A percentile compares a stretch with the other conserved stretches of the same genome.
phyloP scores from a whole-genome alignment of 2,888 invertebrate species.

The Deilephila elpenor region DNA sequence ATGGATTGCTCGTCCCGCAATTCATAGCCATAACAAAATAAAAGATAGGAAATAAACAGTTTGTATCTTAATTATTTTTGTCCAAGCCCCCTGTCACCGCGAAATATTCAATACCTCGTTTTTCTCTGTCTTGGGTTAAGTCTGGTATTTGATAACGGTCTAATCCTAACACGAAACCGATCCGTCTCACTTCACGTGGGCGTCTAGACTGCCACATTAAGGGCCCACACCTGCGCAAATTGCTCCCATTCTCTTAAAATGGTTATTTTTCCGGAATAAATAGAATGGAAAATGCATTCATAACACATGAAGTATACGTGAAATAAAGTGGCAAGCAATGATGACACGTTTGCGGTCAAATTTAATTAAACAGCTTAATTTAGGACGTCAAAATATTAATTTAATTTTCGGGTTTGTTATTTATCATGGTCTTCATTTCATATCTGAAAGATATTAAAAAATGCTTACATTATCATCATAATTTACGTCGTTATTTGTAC shows the following conservation, averaged over 20 bases:
- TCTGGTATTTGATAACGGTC: background rate
- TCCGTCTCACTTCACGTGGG: background rate
- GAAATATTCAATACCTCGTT: background rate
- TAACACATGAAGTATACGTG: background rate
- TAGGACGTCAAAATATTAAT: no score
- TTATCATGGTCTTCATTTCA: no score
- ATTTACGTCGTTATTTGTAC: no score
- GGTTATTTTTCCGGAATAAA: background rate
- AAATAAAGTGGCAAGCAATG: background rate
- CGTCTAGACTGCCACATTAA: background rate
- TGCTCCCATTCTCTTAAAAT: background rate
- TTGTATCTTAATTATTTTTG: no score
- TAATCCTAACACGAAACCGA: constrained; percentile 15
- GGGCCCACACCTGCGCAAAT: background rate
- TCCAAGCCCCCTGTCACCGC: no score
- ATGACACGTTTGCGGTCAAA: background rate
- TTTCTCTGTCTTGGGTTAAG: background rate
- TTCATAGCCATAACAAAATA: no score
- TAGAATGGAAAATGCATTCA: background rate
- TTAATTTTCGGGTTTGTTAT: background rate
- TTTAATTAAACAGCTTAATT: background rate
- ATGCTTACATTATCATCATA: no score
- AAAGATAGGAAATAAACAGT: no score
- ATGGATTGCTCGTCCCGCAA: no score
- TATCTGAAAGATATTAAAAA: no score